Evolutionary conservation across 1,140 invertebrate genomes (phyloP), one percentile per base, ranked within the genome.

Genomic region (Aethina tumida): DNA sequence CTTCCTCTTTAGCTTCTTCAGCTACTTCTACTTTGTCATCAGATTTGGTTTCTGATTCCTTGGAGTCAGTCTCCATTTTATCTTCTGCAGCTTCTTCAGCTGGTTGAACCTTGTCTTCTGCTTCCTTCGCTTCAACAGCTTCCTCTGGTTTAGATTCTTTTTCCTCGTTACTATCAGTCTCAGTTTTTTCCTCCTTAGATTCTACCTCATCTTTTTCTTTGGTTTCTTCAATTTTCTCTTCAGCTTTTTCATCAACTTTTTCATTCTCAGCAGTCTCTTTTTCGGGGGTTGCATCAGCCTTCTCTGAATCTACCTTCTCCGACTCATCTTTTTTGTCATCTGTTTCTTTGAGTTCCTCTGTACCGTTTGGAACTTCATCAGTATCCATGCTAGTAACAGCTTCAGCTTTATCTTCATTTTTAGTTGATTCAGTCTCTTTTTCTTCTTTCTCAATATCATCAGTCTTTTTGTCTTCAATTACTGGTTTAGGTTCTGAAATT

Each of bases 181-280:
- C 44, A 9, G 15, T 19, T 25, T 42, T 26, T 30, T 43, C 38
- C 14, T 43, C 35, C 14, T 42, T 37, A 6, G 17, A 19, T 13
- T 41, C 34, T 13, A 22, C 37, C 14, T n/a, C 6, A 14, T 5
- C 28, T 13, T 5, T 25, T 29, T 33, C 30, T 16, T 8, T 32
- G 12, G 25, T 27, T 14, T 29, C 27, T 3, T 9, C 22, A 16
- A 12, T 25, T 31, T 29, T 25, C 22, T 35, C 19, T 19, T 35
- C 24, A 18, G 36, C 29, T 18, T 43, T 14, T 17, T 40, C 22
- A 13, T 36, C 22, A 43, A 28, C 25, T 9, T 33, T 15, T 27
- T 22, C 17, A n/a, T 13, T 13, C 18, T 15, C 33, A 3, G 18
- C 22, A 5, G 32, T 12, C 10, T 33, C 36, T 24, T 13, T 27